Evolutionary conservation across 2,888 invertebrate genomes (phyloP).

Genomic region (Ditula angustiorana): DNA sequence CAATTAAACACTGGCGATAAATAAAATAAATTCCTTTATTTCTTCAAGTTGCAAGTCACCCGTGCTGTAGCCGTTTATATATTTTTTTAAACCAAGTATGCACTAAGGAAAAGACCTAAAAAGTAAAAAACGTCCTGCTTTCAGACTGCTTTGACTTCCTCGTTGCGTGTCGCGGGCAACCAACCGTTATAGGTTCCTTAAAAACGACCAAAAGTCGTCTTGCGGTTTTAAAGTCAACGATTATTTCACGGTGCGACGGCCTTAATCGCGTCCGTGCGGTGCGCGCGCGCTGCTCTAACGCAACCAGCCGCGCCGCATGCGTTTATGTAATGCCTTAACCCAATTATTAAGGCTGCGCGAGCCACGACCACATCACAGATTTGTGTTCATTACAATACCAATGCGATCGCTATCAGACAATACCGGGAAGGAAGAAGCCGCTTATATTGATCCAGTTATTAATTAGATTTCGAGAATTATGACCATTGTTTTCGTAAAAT

Average conservation of each 20-base stretch:
- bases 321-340: slow-evolving; percentile 42
- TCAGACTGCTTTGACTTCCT: background rate
- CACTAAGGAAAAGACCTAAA: background rate
- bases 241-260: slow-evolving; percentile 23
- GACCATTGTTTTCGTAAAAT: background rate
- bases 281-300: slow-evolving; percentile 31
- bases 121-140: background rate
- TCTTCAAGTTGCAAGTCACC: background rate
- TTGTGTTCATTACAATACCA: slow-evolving; percentile 26
- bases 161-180: background rate
- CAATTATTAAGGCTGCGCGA: slow-evolving; percentile 39
- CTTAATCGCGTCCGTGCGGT: slow-evolving; percentile 7
- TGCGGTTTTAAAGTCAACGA: slow-evolving; percentile 3
- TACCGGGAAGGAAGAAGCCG: slow-evolving; percentile 11
- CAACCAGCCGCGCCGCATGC: slow-evolving; percentile 34
- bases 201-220: background rate
- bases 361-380: slow-evolving; percentile 30
- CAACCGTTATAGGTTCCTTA: background rate
- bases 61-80: background rate
- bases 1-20: background rate
- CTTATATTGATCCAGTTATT: slow-evolving; percentile 14
- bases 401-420: slow-evolving; percentile 23
- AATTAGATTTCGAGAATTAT: background rate
- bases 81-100: background rate
- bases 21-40: background rate